phyloP scores from a whole-genome alignment of 1,140 invertebrate genomes.

The Psix sp. region DNA sequence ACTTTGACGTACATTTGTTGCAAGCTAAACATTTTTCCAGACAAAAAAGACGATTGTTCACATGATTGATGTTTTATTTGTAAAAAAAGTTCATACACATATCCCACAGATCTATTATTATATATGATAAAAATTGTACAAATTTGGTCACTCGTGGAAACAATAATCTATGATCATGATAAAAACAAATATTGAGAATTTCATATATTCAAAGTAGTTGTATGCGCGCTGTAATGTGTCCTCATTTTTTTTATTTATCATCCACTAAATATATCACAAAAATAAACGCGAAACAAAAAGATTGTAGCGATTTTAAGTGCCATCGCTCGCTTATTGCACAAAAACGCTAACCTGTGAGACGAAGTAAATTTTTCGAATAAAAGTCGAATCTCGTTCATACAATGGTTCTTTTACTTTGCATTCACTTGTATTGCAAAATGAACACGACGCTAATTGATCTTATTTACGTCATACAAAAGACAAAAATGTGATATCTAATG shows the following conservation, averaged over 20 bases:
- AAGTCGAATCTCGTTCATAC: slow-evolving; percentile 16
- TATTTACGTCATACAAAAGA: slow-evolving; percentile 14
- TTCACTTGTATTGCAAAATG: slow-evolving; percentile 37
- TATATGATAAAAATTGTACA: slow-evolving; percentile 9
- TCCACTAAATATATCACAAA: slow-evolving; percentile 26
- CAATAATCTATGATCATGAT: background rate
- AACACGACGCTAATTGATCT: slow-evolving; percentile 10
- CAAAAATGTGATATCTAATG: slow-evolving; percentile 5
- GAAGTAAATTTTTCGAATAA: slow-evolving; percentile 7
- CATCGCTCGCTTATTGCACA: slow-evolving; percentile 39
- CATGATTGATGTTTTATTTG: background rate
- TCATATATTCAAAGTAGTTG: slow-evolving; percentile 12
- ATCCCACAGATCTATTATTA: background rate
- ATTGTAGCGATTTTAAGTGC: slow-evolving; percentile 17
- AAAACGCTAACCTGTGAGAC: slow-evolving; percentile 14
- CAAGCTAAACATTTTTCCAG: too few relatives aligned
- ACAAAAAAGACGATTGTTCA: background rate
- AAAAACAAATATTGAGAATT: slow-evolving; percentile 10
- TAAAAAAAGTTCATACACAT: slow-evolving; percentile 2
- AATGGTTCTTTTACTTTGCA: slow-evolving; percentile 8
- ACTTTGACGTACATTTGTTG: background rate
- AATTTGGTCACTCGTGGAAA: background rate
- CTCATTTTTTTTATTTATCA: background rate
- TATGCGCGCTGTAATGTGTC: background rate
- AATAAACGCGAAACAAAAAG: slow-evolving; percentile 27